A percentile compares a stretch with the other conserved stretches of the same genome.
Conservation (phyloP, 30 jellyfish, hydroid and myxozoan genomes). For the Aurelia coerulea region DNA sequence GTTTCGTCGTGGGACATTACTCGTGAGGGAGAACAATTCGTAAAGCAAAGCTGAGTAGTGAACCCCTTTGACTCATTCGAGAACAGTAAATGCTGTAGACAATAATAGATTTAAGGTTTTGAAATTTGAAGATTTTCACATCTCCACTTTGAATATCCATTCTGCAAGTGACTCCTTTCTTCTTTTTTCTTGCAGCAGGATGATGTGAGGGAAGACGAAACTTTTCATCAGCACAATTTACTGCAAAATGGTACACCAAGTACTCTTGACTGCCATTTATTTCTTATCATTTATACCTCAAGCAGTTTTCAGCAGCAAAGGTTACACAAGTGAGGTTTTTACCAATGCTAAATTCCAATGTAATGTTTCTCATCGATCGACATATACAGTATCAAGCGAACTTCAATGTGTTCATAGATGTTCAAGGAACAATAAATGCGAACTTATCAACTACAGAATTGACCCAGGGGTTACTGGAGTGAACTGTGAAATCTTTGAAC, state of each 20-base stretch:
- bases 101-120: too few species aligned
- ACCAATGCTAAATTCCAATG: constrained; percentile 18
- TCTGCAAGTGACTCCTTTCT: too few species aligned
- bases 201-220: too few species aligned
- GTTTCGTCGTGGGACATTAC: too few species aligned
- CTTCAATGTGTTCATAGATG: constrained; percentile 39
- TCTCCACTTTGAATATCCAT: too few species aligned
- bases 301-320: neutral
- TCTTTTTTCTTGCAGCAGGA: too few species aligned
- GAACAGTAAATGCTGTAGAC: too few species aligned
- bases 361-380: neutral
- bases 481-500: constrained; percentile 21
- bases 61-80: too few species aligned
- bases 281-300: neutral
- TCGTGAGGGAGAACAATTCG: too few species aligned
- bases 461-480: neutral
- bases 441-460: constrained; percentile 15
- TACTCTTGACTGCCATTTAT: neutral
- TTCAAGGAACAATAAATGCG: constrained; percentile 2
- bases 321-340: neutral
- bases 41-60: too few species aligned
- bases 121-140: too few species aligned
- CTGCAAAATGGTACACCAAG: neutral
- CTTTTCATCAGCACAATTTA: neutral
- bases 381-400: constrained; percentile 5